Evolutionary conservation across 2,113 vertebrate genomes (phyloP).

Genomic region (Sebastes fasciatus): DNA sequence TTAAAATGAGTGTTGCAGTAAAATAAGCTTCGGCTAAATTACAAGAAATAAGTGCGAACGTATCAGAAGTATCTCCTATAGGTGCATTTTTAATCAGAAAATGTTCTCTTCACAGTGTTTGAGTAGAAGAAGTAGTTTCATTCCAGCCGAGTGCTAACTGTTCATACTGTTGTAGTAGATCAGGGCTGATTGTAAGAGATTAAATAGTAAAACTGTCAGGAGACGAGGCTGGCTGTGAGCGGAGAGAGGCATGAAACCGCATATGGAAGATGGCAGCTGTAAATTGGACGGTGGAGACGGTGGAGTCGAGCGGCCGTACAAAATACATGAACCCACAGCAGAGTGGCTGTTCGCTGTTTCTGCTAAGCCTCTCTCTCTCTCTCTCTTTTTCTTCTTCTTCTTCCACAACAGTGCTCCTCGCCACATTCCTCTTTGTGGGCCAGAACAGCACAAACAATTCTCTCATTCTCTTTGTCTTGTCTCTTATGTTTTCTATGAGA

Average conservation of each 20-base stretch:
- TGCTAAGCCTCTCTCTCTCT: slow-evolving; percentile 2
- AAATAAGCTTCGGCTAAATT: not conserved
- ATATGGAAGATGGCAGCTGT: slow-evolving; percentile 73
- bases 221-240: slow-evolving; percentile 54
- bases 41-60: not conserved
- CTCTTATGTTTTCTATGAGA: slow-evolving; percentile 11
- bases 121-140: slow-evolving; percentile 33
- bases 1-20: no score
- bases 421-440: slow-evolving; percentile 4
- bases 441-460: slow-evolving; percentile 42
- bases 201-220: slow-evolving; percentile 72
- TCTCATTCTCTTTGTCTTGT: slow-evolving; percentile 61
- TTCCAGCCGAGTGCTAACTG: slow-evolving; percentile 29
- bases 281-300: slow-evolving; percentile 69
- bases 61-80: rapidly evolving
- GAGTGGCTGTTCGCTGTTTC: slow-evolving; percentile 37
- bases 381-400: not conserved
- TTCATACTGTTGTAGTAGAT: slow-evolving; percentile 38
- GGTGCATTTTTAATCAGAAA: slow-evolving; percentile 23
- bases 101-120: not conserved
- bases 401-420: slow-evolving; percentile 7
- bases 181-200: slow-evolving; percentile 68
- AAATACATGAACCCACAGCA: slow-evolving; percentile 76
- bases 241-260: slow-evolving; percentile 68
- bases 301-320: slow-evolving; percentile 62